Percentiles rank a stretch among this genome's conserved stretches.
Evolutionary conservation across 2,113 vertebrate species (phyloP).

Genomic region (Oncorhynchus tshawytscha): DNA sequence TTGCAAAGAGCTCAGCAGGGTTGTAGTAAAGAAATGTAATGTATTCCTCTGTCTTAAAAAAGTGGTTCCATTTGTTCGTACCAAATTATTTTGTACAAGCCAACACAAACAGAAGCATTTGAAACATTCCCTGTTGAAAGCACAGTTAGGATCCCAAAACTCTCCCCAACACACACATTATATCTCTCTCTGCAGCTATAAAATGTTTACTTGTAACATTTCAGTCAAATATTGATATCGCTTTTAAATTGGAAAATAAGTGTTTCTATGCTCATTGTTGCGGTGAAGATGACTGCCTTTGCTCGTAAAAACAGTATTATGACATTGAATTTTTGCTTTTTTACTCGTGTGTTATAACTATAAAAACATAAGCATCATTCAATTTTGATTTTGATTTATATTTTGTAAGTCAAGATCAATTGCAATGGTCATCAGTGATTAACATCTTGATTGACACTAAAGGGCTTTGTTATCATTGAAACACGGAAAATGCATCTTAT

Average conservation of each 20-base stretch:
- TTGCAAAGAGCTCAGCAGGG: background rate
- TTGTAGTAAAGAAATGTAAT: background rate
- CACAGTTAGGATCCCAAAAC: background rate
- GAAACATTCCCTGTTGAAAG: background rate
- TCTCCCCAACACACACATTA: background rate
- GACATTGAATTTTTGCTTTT: background rate
- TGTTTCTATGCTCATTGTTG: background rate
- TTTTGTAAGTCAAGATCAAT: background rate
- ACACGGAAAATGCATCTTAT: conserved; percentile 20
- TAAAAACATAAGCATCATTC: background rate
- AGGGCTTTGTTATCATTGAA: conserved; percentile 9
- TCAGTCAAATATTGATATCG: background rate
- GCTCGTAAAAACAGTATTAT: background rate
- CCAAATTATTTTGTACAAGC: background rate
- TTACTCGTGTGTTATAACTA: background rate
- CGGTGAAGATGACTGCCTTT: background rate
- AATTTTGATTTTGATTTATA: background rate
- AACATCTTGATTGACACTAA: background rate
- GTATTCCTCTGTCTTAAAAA: background rate
- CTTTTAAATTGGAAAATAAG: background rate
- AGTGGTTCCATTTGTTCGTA: background rate
- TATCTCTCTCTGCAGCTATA: background rate
- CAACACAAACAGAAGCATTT: background rate
- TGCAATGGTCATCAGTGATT: background rate
- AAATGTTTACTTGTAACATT: background rate